These are phyloP conservation scores for Cyprinella venusta DNA, from an alignment of 2,797 vertebrate genomes.

Conservation along the genomic window DNA sequence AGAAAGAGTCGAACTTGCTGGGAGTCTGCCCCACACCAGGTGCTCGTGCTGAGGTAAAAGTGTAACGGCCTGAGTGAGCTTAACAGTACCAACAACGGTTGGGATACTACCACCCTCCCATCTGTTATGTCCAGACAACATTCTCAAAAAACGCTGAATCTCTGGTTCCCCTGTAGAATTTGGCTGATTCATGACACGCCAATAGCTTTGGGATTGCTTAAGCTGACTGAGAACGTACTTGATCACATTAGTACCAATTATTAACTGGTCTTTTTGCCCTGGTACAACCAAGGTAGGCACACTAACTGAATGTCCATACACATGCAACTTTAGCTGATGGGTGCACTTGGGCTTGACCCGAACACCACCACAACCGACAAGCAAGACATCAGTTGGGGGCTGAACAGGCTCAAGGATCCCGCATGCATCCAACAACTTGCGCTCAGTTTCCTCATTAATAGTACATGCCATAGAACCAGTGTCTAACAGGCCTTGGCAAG, in stretches of 20 bases:
- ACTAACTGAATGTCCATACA: not conserved
- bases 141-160: slow-evolving; percentile 5
- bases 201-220: not conserved
- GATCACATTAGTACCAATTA: slow-evolving; percentile 41
- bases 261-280: slow-evolving; percentile 19
- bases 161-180: slow-evolving; percentile 3
- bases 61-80: not conserved
- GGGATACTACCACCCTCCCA: not conserved
- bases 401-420: not conserved
- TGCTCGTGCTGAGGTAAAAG: too few species aligned
- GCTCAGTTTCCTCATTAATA: not conserved
- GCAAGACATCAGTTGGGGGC: not conserved
- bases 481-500: not conserved
- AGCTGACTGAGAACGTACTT: not conserved
- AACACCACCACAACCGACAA: not conserved
- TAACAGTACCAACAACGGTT: not conserved
- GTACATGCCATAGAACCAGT: slow-evolving; percentile 7
- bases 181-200: slow-evolving; percentile 5
- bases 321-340: not conserved
- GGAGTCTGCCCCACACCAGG: not conserved
- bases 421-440: not conserved
- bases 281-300: slow-evolving; percentile 20
- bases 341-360: not conserved
- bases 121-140: not conserved
- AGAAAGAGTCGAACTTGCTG: not conserved